These are phyloP conservation scores for Thymelicus lineola DNA, from an alignment of 2,888 invertebrate genomes.

Conservation along the genomic window DNA sequence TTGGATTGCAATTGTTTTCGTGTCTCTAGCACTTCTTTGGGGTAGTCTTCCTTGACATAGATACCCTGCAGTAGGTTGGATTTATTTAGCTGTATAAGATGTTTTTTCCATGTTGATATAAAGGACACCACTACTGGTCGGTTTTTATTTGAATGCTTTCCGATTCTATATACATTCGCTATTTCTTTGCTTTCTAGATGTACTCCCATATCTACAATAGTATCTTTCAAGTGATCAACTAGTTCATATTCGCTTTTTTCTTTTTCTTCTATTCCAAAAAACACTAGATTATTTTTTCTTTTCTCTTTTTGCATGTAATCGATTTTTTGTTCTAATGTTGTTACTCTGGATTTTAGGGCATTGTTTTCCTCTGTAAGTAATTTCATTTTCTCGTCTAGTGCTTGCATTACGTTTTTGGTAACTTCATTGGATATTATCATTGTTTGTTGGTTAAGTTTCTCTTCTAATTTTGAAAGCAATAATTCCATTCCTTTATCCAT, in stretches of 20 bases:
- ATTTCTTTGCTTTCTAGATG: background rate
- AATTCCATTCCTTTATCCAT: too few relatives aligned
- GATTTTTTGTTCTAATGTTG: too few relatives aligned
- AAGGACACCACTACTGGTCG: background rate
- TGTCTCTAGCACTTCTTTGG: background rate
- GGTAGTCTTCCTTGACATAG: background rate
- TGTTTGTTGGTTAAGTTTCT: slow-evolving; percentile 37
- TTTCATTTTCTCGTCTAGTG: slow-evolving; percentile 37
- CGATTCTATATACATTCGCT: background rate
- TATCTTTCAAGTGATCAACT: too few relatives aligned
- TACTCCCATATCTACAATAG: background rate
- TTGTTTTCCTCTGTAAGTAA: background rate
- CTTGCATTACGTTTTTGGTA: slow-evolving; percentile 36
- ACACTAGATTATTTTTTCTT: too few relatives aligned
- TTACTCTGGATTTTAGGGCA: too few relatives aligned
- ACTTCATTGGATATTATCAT: slow-evolving; percentile 32
- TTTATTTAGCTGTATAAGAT: background rate
- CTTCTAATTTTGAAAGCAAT: slow-evolving; percentile 39
- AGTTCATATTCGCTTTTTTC: too few relatives aligned
- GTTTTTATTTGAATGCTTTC: background rate
- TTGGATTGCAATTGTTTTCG: slow-evolving; percentile 4
- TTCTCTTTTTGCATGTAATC: too few relatives aligned
- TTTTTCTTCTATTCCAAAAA: too few relatives aligned
- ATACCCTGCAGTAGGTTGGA: background rate
- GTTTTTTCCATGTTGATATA: slow-evolving; percentile 8